Conservation (phyloP, 2,113 vertebrate genomes). For the Myxocyprinus asiaticus region DNA sequence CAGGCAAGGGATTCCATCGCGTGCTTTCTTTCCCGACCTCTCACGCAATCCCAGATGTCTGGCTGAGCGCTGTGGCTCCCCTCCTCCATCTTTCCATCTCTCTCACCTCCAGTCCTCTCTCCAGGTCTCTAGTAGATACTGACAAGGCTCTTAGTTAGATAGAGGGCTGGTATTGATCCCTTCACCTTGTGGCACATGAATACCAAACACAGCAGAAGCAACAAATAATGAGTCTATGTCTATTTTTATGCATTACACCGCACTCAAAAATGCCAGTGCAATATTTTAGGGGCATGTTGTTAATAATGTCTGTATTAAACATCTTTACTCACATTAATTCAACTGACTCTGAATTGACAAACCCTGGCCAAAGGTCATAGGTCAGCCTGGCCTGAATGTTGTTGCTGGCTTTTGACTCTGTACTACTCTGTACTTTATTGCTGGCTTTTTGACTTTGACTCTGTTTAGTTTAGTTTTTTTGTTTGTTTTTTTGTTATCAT, state of each 20-base stretch:
- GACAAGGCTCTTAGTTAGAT: conserved; percentile 56
- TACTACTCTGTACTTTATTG: no score
- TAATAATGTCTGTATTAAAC: no score
- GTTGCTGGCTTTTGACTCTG: no score
- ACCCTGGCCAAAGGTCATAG: conserved; percentile 1
- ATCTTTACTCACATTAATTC: no score
- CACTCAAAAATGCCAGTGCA: neutral
- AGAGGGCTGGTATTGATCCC: conserved; percentile 51
- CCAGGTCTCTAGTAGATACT: conserved; percentile 43
- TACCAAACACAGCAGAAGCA: conserved; percentile 43
- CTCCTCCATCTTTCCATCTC: conserved; percentile 8
- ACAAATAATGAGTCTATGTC: conserved; percentile 3
- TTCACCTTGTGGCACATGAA: conserved; percentile 49
- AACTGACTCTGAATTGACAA: conserved; percentile 31
- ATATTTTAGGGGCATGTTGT: neutral
- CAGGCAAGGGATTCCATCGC: conserved; percentile 47
- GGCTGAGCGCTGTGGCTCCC: conserved; percentile 41
- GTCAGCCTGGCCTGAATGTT: no score
- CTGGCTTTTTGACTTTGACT: no score
- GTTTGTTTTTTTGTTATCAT: conserved; percentile 31
- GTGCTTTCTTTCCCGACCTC: conserved; percentile 28
- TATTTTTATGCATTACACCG: neutral
- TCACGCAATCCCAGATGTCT: conserved; percentile 45
- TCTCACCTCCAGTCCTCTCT: conserved; percentile 27
- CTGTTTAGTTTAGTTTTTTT: neutral